phyloP scores from a whole-genome alignment of 2,888 invertebrate species.

The Sinodicranocentrus sp. region DNA sequence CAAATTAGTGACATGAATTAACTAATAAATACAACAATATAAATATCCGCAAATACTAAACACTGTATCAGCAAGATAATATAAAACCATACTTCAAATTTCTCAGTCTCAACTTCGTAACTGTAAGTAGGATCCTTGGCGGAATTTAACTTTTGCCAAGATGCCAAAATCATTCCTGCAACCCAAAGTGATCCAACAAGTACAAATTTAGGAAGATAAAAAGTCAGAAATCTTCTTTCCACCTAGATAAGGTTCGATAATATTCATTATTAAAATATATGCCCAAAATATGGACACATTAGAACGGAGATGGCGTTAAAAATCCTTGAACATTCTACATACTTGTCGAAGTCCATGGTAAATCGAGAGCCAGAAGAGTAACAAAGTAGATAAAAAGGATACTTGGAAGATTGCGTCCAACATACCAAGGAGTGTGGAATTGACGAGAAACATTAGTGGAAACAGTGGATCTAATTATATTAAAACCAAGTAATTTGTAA shows the following conservation, averaged over 20 bases:
- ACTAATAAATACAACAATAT: neutral
- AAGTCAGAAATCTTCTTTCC: slow-evolving; percentile 89
- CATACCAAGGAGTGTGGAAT: slow-evolving; percentile 95
- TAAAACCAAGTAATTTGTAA: neutral
- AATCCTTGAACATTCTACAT: neutral
- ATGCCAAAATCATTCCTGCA: slow-evolving; percentile 89
- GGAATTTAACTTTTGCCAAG: slow-evolving; percentile 94
- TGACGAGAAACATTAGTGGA: slow-evolving; percentile 91
- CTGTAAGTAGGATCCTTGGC: slow-evolving; percentile 95
- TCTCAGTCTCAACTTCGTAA: slow-evolving; percentile 89
- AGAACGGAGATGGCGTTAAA: neutral
- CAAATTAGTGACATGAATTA: no score
- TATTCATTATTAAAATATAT: neutral
- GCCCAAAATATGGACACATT: neutral
- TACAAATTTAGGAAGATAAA: slow-evolving; percentile 93
- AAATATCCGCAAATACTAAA: neutral
- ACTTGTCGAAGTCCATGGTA: slow-evolving; percentile 96
- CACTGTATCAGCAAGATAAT: slow-evolving; percentile 33
- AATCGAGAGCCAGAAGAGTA: slow-evolving; percentile 96
- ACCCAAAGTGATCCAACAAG: slow-evolving; percentile 93
- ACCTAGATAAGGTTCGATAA: slow-evolving; percentile 84
- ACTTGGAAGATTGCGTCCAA: slow-evolving; percentile 94
- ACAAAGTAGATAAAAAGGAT: slow-evolving; percentile 90
- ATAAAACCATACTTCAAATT: slow-evolving; percentile 87
- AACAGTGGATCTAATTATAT: slow-evolving; percentile 91